Percentiles rank a stretch among this genome's conserved stretches.
These are phyloP conservation scores for Cricetomys ansorgei DNA, from an alignment of 2,113 vertebrate species.

Conservation along the genomic window DNA sequence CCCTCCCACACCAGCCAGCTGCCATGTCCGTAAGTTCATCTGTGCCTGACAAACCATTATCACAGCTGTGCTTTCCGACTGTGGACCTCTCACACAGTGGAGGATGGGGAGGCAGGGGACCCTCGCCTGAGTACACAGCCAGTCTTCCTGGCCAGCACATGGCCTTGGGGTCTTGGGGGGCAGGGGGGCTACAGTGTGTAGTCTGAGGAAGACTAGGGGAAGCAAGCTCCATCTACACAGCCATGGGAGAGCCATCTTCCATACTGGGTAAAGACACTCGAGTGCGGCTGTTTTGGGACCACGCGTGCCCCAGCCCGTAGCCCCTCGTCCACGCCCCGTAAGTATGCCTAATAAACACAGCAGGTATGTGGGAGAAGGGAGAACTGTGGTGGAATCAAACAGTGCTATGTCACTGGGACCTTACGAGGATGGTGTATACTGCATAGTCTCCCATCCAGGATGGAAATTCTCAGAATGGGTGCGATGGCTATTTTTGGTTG, in stretches of 20 bases:
- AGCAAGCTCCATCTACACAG: background rate
- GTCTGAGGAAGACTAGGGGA: background rate
- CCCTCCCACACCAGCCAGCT: background rate
- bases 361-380: background rate
- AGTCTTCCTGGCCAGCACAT: background rate
- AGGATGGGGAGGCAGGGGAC: background rate
- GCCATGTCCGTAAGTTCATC: background rate
- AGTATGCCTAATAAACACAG: background rate
- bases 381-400: background rate
- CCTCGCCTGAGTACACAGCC: background rate
- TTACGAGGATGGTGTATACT: background rate
- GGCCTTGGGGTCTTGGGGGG: background rate
- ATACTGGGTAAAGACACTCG: too few relatives aligned
- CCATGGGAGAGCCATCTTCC: background rate
- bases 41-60: fast-evolving
- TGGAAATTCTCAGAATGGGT: background rate
- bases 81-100: background rate
- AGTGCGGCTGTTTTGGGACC: background rate
- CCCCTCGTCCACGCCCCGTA: too few relatives aligned
- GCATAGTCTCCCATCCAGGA: background rate
- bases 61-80: background rate
- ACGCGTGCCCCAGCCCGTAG: background rate
- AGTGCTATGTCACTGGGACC: background rate
- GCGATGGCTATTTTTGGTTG: background rate
- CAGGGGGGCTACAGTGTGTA: background rate